These are phyloP conservation scores for Tuta absoluta DNA, from an alignment of 2,888 invertebrate species.

Conservation along the genomic window DNA sequence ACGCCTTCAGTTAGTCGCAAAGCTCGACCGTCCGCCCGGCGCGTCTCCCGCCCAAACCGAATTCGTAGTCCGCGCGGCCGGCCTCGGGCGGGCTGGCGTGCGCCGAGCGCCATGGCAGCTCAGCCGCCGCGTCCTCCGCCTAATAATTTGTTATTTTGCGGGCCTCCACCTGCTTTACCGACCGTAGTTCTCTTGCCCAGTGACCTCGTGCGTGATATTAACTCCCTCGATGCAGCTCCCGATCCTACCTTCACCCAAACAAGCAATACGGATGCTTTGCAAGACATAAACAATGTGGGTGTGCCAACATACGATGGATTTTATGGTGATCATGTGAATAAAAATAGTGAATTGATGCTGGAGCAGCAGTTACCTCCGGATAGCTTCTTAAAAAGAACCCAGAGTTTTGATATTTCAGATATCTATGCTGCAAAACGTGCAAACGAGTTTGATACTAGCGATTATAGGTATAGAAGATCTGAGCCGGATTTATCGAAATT, in stretches of 20 bases:
- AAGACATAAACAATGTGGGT: conserved; percentile 77
- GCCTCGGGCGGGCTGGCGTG: conserved; percentile 64
- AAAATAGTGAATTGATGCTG: conserved; percentile 45
- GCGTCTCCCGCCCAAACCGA: conserved; percentile 66
- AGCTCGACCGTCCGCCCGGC: conserved; percentile 76
- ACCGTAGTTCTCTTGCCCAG: conserved; percentile 77
- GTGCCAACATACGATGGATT: conserved; percentile 63
- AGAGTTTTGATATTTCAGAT: conserved; percentile 74
- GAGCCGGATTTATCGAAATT: conserved; percentile 76
- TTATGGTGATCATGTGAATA: conserved; percentile 54
- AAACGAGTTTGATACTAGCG: conserved; percentile 51
- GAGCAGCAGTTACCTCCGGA: conserved; percentile 52
- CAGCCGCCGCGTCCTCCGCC: conserved; percentile 75
- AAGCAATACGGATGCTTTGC: conserved; percentile 62
- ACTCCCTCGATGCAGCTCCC: conserved; percentile 44
- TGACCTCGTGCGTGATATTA: conserved; percentile 48
- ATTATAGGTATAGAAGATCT: conserved; percentile 60
- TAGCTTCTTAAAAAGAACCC: conserved; percentile 64
- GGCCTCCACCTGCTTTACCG: conserved; percentile 74
- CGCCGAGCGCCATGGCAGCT: conserved; percentile 75
- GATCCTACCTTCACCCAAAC: conserved; percentile 53
- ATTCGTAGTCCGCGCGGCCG: conserved; percentile 65
- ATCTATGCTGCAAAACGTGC: conserved; percentile 57
- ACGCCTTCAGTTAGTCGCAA: conserved; percentile 80
- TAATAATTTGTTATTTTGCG: conserved; percentile 76